Evolutionary conservation across 2,797 vertebrate species (phyloP).

Genomic region (Loriculus beryllinus): DNA sequence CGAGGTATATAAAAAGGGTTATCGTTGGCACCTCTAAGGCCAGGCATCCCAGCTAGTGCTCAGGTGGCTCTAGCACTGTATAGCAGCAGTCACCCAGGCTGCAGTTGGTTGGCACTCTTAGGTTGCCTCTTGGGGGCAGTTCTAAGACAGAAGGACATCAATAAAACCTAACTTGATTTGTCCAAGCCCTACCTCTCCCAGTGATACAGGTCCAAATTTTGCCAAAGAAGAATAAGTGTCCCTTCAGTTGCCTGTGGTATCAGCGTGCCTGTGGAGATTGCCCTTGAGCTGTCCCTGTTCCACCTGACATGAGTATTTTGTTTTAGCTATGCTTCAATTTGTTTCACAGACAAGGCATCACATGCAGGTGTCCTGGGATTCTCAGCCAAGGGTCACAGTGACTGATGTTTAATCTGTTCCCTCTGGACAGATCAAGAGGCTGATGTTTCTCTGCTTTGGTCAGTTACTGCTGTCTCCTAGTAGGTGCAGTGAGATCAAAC

Average conservation of each 20-base stretch:
- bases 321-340: neutral
- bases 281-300: neutral
- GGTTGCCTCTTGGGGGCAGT: neutral
- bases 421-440: neutral
- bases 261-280: neutral
- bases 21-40: neutral
- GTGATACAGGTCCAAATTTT: neutral
- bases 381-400: neutral
- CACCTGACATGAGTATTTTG: neutral
- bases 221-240: neutral
- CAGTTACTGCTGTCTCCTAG: neutral
- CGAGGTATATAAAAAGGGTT: neutral
- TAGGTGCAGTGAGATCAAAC: neutral
- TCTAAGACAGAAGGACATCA: neutral
- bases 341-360: neutral
- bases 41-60: neutral
- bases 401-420: neutral
- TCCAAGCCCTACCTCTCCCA: neutral
- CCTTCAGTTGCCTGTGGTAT: neutral
- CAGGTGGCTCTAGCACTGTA: neutral
- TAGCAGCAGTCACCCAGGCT: neutral
- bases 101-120: neutral
- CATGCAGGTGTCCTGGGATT: fast-evolving
- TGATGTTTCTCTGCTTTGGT: neutral
- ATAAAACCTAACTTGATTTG: neutral